Conservation (phyloP, 2,113 vertebrate species). For the Burhinus oedicnemus region DNA sequence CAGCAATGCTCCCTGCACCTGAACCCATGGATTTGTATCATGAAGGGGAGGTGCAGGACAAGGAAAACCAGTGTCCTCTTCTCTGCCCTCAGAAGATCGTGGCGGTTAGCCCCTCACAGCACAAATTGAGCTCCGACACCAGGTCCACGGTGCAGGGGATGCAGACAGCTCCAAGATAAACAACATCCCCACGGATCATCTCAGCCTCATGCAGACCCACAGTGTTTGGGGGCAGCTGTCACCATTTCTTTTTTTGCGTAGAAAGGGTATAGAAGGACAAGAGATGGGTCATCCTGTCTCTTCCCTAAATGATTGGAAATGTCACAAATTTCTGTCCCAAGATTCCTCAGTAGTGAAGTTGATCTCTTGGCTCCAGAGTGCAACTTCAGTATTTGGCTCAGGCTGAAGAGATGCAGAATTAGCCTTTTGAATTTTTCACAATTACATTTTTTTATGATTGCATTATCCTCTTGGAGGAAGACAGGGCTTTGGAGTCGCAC, state of each 20-base stretch:
- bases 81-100: background rate
- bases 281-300: background rate
- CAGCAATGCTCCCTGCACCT: background rate
- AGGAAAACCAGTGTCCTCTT: background rate
- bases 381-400: background rate
- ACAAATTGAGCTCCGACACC: background rate
- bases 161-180: background rate
- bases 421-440: background rate
- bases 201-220: background rate
- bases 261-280: background rate
- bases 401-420: conserved; percentile 3
- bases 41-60: background rate
- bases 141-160: background rate
- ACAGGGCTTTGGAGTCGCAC: background rate
- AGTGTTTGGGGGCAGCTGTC: background rate
- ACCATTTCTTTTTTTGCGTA: background rate
- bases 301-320: background rate
- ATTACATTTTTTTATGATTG: background rate
- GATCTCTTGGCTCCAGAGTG: background rate
- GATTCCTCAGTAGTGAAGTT: background rate
- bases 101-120: background rate
- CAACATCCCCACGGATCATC: background rate
- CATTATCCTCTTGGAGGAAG: conserved; percentile 25
- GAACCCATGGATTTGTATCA: background rate
- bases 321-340: conserved; percentile 6